Evolutionary conservation across 2,797 vertebrate genomes (phyloP), one percentile per base, ranked within the genome.

Genomic region (Chiroxiphia lanceolata): DNA sequence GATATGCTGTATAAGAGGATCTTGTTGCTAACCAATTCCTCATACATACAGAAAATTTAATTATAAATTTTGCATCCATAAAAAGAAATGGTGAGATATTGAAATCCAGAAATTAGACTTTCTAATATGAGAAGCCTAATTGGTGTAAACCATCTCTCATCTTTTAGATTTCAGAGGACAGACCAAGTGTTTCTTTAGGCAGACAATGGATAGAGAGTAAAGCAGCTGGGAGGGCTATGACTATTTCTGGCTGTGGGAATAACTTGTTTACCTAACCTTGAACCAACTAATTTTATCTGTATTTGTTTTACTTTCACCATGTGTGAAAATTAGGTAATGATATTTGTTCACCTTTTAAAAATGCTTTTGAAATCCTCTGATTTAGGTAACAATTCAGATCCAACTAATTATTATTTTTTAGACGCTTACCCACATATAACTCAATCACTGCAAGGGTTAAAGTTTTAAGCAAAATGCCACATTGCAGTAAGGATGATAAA

Each of bases 271-370:
- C 51, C 72, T 50, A 82, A 91, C 82, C 90, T 88, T 94, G 95
- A 89, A 87, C 79, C 86, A 95, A 90, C 36, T 76, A 60, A 72
- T 83, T 95, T 93, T 92, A 76, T 92, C 85, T 96, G 34, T 94
- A 69, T 95, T 95, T 95, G 76, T 69, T 59, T 89, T 92, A 81
- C 56, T 95, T 92, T 93, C 76, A 93, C 77, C 82, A 59, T 33
- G 91, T 95, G 94, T 94, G 94, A 96, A 96, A 95, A 92, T 92
- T 74, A 95, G 57, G 75, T 78, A 93, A 94, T 16, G 9, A 70
- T 91, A 42, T 87, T 87, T 94, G 90, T 87, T 79, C 77, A 87
- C 60, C 59, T 64, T 88, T 68, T 68, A 87, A 83, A 90, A 82
- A 61, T 77, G 38, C 54, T 92, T 96, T 96, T 96, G 86, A 97